Base-by-base conservation (phyloP, 2,888 invertebrate species). In the Panopea generosa region DNA sequence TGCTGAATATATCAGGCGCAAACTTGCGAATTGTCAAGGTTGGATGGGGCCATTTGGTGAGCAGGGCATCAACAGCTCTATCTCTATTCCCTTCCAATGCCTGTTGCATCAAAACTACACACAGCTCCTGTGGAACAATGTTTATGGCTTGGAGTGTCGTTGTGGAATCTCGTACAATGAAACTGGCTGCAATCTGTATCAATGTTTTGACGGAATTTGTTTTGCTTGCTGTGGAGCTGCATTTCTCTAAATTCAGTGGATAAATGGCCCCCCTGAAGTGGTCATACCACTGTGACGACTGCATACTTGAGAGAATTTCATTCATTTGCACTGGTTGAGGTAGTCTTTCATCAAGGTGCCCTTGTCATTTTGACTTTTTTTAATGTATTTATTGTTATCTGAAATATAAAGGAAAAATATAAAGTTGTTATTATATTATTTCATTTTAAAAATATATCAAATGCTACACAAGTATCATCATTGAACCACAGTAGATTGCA, bases 181-280 rank as follows among this genome's bases (percentile, higher is more conserved):
- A 87, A 18, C 82, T 79, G 16, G 88, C 83, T 57, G 88, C 86
- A 7, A 88, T 47, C 43, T 88, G 84, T n/a, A 88, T 78, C 18
- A 91, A 79, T 11, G 87, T 70, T 61, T 82, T 80, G 7, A 87
- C 74, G 47, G 57, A 57, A 24, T 50, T 69, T 26, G 45, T 50
- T 16, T 78, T 83, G 6, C 69, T 60, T 7, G 78, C 72, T 38
- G 74, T 70, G 9, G 33, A 7, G 26, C 20, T 43, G n/a, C 61
- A 70, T 24, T 59, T 49, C 24, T 62, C 50, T 14, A 88, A 77
- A 29, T 87, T 84, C n/a, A 89, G 50, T 1, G 89, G 89, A 59
- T 89, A 90, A 9, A 88, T 82, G 3, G 87, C 87, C 14, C 90
- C 89, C 29, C 82, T 79, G 71, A 87, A 90, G 73, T 88, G 84